Evolutionary conservation across 2,113 vertebrate species (phyloP).

Genomic region (Gallinago undulata): DNA sequence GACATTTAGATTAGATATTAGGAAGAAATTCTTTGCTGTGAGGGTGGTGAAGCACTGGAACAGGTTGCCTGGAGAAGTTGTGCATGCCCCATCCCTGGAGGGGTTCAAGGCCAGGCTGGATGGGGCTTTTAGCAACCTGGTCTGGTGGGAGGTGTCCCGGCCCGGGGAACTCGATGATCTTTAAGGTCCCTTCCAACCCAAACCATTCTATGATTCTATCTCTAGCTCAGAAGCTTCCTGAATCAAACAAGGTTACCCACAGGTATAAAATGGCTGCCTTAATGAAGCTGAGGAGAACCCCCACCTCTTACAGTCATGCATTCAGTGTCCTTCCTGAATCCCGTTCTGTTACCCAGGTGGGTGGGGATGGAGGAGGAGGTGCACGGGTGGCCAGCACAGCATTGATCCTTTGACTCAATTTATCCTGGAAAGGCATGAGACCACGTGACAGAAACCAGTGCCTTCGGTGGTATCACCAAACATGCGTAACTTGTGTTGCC

Average conservation of each 20-base stretch:
- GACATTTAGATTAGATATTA: too few relatives aligned
- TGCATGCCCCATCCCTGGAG: too few relatives aligned
- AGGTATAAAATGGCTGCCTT: not conserved
- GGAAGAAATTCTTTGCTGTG: too few relatives aligned
- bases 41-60: too few relatives aligned
- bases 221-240: not conserved
- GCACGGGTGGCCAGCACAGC: not conserved
- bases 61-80: too few relatives aligned
- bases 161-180: too few relatives aligned
- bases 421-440: not conserved
- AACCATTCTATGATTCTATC: not conserved
- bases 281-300: not conserved
- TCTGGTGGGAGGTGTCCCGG: too few relatives aligned
- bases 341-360: fast-evolving
- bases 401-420: not conserved
- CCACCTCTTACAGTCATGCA: not conserved
- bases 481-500: not conserved
- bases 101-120: too few relatives aligned
- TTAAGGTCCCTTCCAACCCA: too few relatives aligned
- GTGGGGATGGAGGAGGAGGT: not conserved
- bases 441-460: not conserved
- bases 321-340: not conserved
- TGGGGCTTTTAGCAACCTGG: too few relatives aligned
- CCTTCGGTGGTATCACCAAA: not conserved
- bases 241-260: not conserved